phyloP scores from a whole-genome alignment of 2,113 vertebrate species.

The Zapornia atra region DNA sequence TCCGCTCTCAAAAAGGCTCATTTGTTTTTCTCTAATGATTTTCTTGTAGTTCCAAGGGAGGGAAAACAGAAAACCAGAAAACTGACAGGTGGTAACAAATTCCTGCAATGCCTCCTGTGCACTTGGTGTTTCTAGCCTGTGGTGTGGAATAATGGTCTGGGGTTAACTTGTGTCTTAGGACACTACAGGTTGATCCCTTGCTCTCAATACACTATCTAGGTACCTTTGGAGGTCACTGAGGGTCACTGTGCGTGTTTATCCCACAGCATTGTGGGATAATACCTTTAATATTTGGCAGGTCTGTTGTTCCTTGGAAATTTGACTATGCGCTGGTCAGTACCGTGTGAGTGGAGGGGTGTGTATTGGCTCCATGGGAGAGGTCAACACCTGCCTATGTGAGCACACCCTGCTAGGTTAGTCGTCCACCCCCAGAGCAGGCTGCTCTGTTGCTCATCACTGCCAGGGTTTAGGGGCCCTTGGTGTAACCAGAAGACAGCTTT shows the following conservation, averaged over 20 bases:
- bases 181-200: not conserved
- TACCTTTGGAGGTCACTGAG: not conserved
- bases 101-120: not conserved
- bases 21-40: not conserved
- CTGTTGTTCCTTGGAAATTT: not conserved
- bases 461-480: not conserved
- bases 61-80: not conserved
- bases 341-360: not conserved
- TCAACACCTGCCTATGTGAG: not conserved
- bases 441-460: not conserved
- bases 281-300: not conserved
- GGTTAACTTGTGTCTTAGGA: not conserved
- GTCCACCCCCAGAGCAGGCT: not conserved
- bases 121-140: not conserved
- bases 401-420: not conserved
- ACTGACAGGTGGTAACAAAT: not conserved
- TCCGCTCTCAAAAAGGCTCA: slow-evolving; percentile 5
- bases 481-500: not conserved
- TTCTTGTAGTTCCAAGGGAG: not conserved
- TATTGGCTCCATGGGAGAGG: not conserved
- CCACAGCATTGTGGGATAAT: not conserved
- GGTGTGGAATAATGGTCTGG: not conserved
- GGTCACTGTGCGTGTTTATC: not conserved
- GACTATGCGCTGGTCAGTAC: not conserved
- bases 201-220: not conserved